phyloP scores from a whole-genome alignment of 2,113 vertebrate genomes.

The Chroicocephalus ridibundus region DNA sequence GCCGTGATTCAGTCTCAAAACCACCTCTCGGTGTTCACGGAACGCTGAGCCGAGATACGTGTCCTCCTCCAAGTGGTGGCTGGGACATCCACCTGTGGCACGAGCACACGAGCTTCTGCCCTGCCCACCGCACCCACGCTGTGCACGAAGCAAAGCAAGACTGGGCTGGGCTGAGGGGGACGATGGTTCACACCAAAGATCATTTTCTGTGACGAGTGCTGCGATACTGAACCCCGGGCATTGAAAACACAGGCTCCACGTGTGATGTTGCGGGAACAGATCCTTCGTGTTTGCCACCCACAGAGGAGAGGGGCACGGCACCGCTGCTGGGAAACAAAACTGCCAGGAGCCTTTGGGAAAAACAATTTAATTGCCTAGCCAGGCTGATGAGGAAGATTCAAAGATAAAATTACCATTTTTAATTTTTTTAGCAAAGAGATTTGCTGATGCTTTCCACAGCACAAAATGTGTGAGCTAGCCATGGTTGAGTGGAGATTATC shows the following conservation, averaged over 20 bases:
- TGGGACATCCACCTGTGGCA: not conserved
- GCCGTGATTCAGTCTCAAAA: not conserved
- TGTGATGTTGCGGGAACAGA: accelerated
- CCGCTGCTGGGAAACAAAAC: constrained; percentile 1
- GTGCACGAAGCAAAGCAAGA: not conserved
- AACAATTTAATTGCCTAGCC: not conserved
- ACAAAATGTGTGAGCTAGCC: not conserved
- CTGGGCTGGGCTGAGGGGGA: not conserved
- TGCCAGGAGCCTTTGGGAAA: not conserved
- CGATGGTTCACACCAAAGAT: not conserved
- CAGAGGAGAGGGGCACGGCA: not conserved
- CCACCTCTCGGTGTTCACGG: not conserved
- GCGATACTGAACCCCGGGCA: not conserved
- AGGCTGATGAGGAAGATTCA: constrained; percentile 23
- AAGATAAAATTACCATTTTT: not conserved
- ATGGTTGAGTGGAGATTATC: not conserved
- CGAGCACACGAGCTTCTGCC: accelerated
- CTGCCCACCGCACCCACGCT: not conserved
- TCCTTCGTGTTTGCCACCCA: not conserved
- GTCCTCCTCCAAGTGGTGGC: not conserved
- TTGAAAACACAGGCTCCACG: not conserved
- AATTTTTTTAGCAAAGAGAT: not conserved
- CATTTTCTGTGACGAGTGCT: not conserved
- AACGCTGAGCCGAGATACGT: accelerated
- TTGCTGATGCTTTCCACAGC: not conserved